Evolutionary conservation across 2,113 vertebrate species (phyloP).

Genomic region (Corapipo altera): DNA sequence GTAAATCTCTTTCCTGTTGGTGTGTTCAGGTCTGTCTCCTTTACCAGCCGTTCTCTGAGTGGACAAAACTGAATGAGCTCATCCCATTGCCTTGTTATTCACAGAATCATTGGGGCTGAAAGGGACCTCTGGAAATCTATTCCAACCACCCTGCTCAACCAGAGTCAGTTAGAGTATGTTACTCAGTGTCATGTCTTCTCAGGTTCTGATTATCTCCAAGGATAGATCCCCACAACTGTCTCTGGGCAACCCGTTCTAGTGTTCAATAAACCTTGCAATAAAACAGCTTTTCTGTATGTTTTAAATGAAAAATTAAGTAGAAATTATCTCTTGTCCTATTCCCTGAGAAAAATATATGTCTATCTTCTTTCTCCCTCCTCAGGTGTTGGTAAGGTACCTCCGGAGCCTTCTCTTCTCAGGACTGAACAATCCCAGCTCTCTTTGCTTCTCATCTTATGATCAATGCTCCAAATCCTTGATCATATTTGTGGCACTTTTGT

Average conservation of each 20-base stretch:
- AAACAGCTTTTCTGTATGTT: background rate
- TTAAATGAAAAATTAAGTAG: background rate
- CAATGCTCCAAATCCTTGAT: background rate
- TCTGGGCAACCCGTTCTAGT: background rate
- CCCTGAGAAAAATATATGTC: background rate
- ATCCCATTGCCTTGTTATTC: background rate
- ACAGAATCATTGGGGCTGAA: background rate
- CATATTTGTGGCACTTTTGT: background rate
- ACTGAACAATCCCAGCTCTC: background rate
- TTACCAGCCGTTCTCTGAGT: background rate
- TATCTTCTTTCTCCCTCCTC: background rate
- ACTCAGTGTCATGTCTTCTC: background rate
- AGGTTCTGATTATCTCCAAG: background rate
- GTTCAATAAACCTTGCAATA: background rate
- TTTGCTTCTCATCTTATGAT: background rate
- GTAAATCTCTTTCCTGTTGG: background rate
- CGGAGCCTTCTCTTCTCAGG: background rate
- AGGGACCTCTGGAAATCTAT: background rate
- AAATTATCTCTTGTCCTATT: background rate
- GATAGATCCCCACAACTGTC: rapidly evolving
- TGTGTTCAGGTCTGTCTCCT: background rate
- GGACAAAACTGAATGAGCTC: background rate
- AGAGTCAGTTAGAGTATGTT: background rate
- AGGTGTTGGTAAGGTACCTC: background rate
- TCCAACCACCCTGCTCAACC: background rate